Evolutionary conservation across 2,888 invertebrate species (phyloP), one percentile per base, ranked within the genome.

Genomic region (Parascotia fuliginaria): DNA sequence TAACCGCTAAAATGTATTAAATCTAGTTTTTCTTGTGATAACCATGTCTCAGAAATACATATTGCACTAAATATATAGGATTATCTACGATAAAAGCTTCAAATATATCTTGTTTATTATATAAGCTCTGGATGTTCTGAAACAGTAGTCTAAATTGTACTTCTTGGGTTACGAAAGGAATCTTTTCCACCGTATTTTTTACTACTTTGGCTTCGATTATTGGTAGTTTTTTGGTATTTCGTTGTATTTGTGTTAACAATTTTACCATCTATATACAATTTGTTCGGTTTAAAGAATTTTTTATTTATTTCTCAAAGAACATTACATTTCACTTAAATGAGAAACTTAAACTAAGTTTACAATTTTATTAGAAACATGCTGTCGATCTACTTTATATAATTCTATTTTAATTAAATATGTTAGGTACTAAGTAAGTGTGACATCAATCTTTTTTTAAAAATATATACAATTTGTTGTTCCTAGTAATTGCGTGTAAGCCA

Each of bases 1-100:
- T 19, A 19, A 3, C 5, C 19, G 5, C 19, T 3, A 19, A 19
- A 19, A 3, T 19, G 19, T 3, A 3, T 11, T 9, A n/a, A 37
- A 5, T 29, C 38, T 14, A 9, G 34, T 4, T 11, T n/a, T 2
- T 40, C 40, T 2, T 55, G 55, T 1, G 39, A 43, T 13, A 27
- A 58, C 12, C 65, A 57, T 19, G 28, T 55, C 1, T 24, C 24
- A 6, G 24, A 24, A 24, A 24, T 24, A 7, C 24, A 3, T 24
- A 24, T 6, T 24, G 7, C 24, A 24, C 5, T 24, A 24, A 19
- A 19, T 7, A 7, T 6, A 6, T 3, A 24, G 29, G n/a, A 16
- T 29, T 9, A 11, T 28, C 16, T 2, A 11, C 15, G n/a, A 41
- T 32, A n/a, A 41, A 41, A 1, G 32, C 41, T 41, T 41, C 41